A percentile compares a stretch with the other conserved stretches of the same genome.
phyloP scores from a whole-genome alignment of 2,888 invertebrate species.

The Eubasilissa splendida region DNA sequence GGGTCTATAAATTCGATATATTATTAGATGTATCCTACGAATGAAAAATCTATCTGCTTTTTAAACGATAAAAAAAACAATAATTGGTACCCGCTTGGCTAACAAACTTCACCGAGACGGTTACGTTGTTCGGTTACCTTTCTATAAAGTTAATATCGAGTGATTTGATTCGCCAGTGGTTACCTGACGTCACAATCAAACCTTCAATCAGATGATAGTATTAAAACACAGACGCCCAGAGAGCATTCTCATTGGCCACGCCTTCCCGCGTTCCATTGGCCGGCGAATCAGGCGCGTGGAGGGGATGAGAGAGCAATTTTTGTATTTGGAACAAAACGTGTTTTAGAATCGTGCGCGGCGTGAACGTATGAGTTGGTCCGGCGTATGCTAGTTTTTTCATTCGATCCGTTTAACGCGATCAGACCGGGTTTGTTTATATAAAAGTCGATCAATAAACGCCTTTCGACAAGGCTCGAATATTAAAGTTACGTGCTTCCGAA shows the following conservation, averaged over 20 bases:
- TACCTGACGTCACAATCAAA: constrained; percentile 64
- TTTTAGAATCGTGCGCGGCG: constrained; percentile 48
- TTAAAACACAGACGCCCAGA: constrained; percentile 47
- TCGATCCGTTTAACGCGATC: constrained; percentile 18
- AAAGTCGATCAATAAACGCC: constrained; percentile 18
- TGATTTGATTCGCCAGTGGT: constrained; percentile 68
- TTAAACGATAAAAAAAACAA: too few relatives aligned
- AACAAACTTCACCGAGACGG: not conserved
- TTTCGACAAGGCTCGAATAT: not conserved
- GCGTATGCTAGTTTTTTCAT: constrained; percentile 14
- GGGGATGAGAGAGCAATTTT: constrained; percentile 65
- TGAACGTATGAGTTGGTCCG: constrained; percentile 43
- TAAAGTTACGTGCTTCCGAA: not conserved
- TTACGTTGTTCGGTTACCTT: constrained; percentile 42
- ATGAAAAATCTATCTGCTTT: too few relatives aligned
- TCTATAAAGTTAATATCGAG: constrained; percentile 71
- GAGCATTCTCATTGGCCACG: constrained; percentile 62
- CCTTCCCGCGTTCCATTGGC: constrained; percentile 62
- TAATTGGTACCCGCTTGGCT: too few relatives aligned
- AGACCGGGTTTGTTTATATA: constrained; percentile 29
- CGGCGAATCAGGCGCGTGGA: constrained; percentile 63
- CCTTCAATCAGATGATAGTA: constrained; percentile 54
- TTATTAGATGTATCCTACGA: too few relatives aligned
- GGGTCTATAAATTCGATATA: too few relatives aligned
- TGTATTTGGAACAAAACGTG: constrained; percentile 51